Base-by-base conservation (phyloP, 2,113 vertebrate species). In the Bos indicus region DNA sequence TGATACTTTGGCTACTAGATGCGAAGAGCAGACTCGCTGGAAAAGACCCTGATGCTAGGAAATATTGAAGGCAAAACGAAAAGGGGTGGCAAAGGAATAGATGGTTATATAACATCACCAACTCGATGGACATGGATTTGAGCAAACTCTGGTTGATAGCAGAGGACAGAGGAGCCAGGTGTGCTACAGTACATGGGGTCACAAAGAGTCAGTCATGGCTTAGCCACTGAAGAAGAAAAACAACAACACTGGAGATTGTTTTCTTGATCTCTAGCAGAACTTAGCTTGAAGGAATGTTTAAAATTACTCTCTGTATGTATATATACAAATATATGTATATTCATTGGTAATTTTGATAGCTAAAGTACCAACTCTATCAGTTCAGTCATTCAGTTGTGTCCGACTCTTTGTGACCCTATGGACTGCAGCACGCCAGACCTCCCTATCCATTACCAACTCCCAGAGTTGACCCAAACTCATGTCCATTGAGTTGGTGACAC, bases 381-480 rank as follows among this genome's bases (percentile, higher is more conserved):
- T 71, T 71, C n/a, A 71, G n/a, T 71, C 0, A 1, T 19, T 36
- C 16, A 71, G n/a, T 71, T 10, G 1, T 71, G 19, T 71, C n/a
- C 0, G 1, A 40, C 67, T 40, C 9, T 71, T 21, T 71, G 67
- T 0, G 0, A 71, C n/a, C n/a, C n/a, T 17, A 71, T 71, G n/a
- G 5, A 23, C 8, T 11, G 19, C 67, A 71, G n/a, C n/a, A 71
- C 1, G 0, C n/a, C n/a, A 71, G n/a, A 12, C 21, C 4, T 36
- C 67, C n/a, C n/a, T 36, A 5, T 23, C 67, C 19, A 36, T 71
- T n/a, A 71, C 5, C n/a, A 71, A 12, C 19, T 36, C 67, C n/a
- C 19, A 10, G 64, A 71, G n/a, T 23, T n/a, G n/a, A 36, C 64
- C n/a, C 67, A 12, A 12, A 71, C 10, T 23, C 10, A 40, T 36